phyloP scores from a whole-genome alignment of 2,888 invertebrate species.

The Caenorhabditis uteleia region DNA sequence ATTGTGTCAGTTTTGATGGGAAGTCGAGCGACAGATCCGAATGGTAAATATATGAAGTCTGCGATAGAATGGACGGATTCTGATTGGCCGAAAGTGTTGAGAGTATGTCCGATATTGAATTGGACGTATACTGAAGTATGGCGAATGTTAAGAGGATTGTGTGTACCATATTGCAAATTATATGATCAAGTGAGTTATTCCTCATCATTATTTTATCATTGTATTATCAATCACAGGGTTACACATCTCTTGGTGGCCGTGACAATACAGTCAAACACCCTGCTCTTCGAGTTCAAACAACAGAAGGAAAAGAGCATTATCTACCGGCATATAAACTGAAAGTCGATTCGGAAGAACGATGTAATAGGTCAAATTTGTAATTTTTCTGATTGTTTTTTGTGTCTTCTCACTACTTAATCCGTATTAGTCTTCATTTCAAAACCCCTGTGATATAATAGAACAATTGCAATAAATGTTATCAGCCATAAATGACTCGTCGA shows the following conservation, averaged over 20 bases:
- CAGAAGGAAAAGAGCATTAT: conserved; percentile 43
- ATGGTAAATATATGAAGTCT: conserved; percentile 57
- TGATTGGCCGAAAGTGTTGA: conserved; percentile 87
- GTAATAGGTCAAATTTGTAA: conserved; percentile 33
- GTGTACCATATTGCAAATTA: conserved; percentile 86
- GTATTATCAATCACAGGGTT: conserved; percentile 75
- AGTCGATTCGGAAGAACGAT: conserved; percentile 47
- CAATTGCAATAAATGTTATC: conserved; percentile 2
- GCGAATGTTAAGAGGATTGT: conserved; percentile 81
- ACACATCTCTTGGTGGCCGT: conserved; percentile 84
- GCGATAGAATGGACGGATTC: conserved; percentile 77
- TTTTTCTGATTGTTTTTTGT: background rate
- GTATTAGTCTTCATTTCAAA: too few species aligned
- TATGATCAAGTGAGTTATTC: conserved; percentile 77
- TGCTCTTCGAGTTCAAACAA: conserved; percentile 17
- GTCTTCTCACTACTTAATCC: too few species aligned
- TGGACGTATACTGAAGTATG: conserved; percentile 79
- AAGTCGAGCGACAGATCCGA: conserved; percentile 83
- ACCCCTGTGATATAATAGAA: too few species aligned
- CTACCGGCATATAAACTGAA: conserved; percentile 57
- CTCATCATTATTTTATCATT: background rate
- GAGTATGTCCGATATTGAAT: conserved; percentile 72
- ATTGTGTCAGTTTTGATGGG: conserved; percentile 91
- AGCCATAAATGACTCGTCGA: conserved; percentile 34
- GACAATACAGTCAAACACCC: conserved; percentile 77